Percentiles rank a stretch among this genome's conserved stretches.
Evolutionary conservation across 2,888 invertebrate species (phyloP).

Genomic region (Nomada goodeniana): DNA sequence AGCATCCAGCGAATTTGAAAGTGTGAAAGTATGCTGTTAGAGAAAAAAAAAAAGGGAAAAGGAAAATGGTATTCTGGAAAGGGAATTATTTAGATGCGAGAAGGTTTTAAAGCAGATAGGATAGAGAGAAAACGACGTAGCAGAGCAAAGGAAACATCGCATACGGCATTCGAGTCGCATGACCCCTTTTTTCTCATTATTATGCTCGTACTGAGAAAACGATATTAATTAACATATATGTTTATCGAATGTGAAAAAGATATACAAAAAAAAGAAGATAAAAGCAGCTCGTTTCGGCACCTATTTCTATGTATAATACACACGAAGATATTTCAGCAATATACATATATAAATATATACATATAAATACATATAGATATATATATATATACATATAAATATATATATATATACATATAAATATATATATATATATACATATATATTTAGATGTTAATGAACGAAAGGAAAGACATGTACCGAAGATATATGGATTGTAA

Average conservation of each 20-base stretch:
- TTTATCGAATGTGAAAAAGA: conserved; percentile 31
- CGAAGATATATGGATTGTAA: conserved; percentile 60
- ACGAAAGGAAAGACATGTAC: conserved; percentile 49
- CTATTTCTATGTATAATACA: conserved; percentile 81
- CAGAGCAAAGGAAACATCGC: conserved; percentile 22
- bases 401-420: conserved; percentile 40
- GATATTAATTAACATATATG: conserved; percentile 33
- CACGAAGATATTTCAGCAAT: conserved; percentile 67
- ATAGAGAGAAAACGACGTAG: conserved; percentile 1
- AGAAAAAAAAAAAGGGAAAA: conserved; percentile 31
- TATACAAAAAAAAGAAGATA: conserved; percentile 13
- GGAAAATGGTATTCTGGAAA: conserved; percentile 22
- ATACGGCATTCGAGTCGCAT: conserved; percentile 51
- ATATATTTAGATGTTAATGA: conserved; percentile 41
- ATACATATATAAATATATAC: conserved; percentile 55
- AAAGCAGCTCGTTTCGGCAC: conserved; percentile 80
- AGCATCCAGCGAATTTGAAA: conserved; percentile 73
- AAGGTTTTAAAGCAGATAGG: conserved; percentile 8
- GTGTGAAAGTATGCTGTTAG: conserved; percentile 71
- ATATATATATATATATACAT: conserved; percentile 48
- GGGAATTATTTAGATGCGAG: conserved; percentile 16
- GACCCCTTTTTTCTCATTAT: conserved; percentile 43
- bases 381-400: conserved; percentile 42
- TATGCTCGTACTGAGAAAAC: conserved; percentile 41
- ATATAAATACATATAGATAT: conserved; percentile 55